Evolutionary conservation across 2,113 vertebrate species (phyloP), one percentile per base, ranked within the genome.

Genomic region (Tamias sibiricus): DNA sequence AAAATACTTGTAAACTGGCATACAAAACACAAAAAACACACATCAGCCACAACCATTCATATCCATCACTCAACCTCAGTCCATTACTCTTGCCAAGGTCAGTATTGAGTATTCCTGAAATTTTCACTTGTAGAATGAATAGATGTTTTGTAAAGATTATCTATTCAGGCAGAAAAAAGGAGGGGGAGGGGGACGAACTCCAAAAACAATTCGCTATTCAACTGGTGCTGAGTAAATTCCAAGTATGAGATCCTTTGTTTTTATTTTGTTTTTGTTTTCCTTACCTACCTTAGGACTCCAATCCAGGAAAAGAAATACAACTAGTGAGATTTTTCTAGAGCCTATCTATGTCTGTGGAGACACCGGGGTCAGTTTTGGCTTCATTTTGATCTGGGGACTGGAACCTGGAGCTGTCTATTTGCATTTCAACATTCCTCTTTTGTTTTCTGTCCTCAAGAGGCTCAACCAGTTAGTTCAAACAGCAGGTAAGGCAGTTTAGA

Each of bases 101-200:
- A 90, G 92, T 80, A 91, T 81, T 42, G 13, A 30, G 75, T 83
- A 94, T 81, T 95, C 93, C 95, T 91, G 96, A 96, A 92, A 95
- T 94, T n/a, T 24, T 95, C 62, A 0, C 79, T 77, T 90, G 97
- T 92, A 93, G 92, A 91, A 97, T 96, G 97, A 98, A 96, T 94
- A 93, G 94, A 77, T 28, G 14, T 97, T 97, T 95, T 98, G 95
- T 98, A 96, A 98, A 96, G 94, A 93, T 97, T 97, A 96, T 96
- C 96, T 89, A 97, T 97, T 97, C 96, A 96, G 97, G 95, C 96
- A 97, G 95, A 75, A 96, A 85, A 95, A 97, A 90, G 8, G 2
- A 28, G 37, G 42, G 20, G 59, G 82, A 62, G 96, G 77, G 77
- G 52, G 68, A 57, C 9, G 94, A 83, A 97, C 97, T 91, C 81